Percentiles rank a stretch among this genome's conserved stretches.
Evolutionary conservation across 1,140 invertebrate genomes (phyloP).

Genomic region (Drosophila arizonae): DNA sequence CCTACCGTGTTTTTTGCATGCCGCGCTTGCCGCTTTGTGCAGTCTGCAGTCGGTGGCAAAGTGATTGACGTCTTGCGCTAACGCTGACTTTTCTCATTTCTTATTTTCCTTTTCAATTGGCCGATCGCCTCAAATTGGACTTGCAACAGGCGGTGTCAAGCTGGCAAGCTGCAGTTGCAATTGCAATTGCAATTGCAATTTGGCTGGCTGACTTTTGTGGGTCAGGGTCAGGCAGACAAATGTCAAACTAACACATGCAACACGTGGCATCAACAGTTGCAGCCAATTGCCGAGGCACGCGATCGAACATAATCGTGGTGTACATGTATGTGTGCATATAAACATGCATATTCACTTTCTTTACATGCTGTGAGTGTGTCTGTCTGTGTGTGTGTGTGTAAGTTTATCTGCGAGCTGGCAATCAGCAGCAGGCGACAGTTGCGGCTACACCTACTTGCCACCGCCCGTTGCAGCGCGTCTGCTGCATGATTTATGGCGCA

Average conservation of each 20-base stretch:
- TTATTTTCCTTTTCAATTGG: conserved; percentile 48
- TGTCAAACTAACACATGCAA: conserved; percentile 60
- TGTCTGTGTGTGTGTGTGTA: neutral
- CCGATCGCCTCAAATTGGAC: conserved; percentile 43
- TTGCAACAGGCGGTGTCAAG: conserved; percentile 12
- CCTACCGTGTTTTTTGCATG: conserved; percentile 50
- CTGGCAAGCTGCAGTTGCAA: neutral
- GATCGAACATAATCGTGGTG: neutral
- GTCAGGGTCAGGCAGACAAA: conserved; percentile 75
- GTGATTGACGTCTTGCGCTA: conserved; percentile 57
- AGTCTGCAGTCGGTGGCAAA: conserved; percentile 36
- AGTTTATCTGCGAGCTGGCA: conserved; percentile 54
- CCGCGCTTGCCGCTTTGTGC: conserved; percentile 2
- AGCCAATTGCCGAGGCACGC: neutral
- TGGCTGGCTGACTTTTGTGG: conserved; percentile 59
- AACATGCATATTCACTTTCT: conserved; percentile 66
- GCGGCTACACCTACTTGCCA: conserved; percentile 62
- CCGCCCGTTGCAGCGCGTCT: conserved; percentile 12
- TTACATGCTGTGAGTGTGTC: conserved; percentile 30
- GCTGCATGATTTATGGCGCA: conserved; percentile 77
- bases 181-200: conserved; percentile 51
- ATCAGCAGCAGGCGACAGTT: conserved; percentile 73
- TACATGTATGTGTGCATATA: neutral
- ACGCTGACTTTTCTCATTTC: conserved; percentile 44
- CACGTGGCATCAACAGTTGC: conserved; percentile 8